Evolutionary conservation across 1,140 invertebrate genomes (phyloP).

Genomic region (Drosophila sulfurigaster): DNA sequence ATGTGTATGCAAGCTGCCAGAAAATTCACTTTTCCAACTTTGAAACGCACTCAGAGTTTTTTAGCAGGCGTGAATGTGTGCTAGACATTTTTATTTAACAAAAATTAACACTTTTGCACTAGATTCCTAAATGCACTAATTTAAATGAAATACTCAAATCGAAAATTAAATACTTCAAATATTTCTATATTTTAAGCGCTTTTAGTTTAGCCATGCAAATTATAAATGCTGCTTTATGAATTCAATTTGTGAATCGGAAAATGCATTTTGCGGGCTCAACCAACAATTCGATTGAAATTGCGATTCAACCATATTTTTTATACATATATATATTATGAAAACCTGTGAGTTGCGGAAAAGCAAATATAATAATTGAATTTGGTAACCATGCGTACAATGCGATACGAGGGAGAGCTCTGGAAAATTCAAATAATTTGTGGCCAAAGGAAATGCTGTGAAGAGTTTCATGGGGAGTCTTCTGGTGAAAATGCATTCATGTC

Average conservation of each 20-base stretch:
- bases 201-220: background rate
- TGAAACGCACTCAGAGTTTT: too few relatives aligned
- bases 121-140: too few relatives aligned
- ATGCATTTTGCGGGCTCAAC: background rate
- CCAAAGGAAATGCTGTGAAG: too few relatives aligned
- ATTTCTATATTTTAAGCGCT: background rate
- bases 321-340: background rate
- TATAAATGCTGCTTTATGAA: background rate
- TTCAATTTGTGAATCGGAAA: background rate
- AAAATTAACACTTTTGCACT: too few relatives aligned
- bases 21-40: too few relatives aligned
- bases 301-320: too few relatives aligned
- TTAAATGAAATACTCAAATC: too few relatives aligned
- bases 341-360: background rate
- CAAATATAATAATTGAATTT: conserved; percentile 36
- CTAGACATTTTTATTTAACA: too few relatives aligned
- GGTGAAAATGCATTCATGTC: conserved; percentile 57
- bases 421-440: conserved; percentile 19
- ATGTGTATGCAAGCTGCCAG: too few relatives aligned
- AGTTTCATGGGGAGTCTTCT: too few relatives aligned
- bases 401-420: background rate
- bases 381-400: background rate
- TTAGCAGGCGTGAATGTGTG: too few relatives aligned
- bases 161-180: too few relatives aligned
- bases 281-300: background rate